Conservation (phyloP, 2,113 vertebrate species). For the Ardeotis arabs region DNA sequence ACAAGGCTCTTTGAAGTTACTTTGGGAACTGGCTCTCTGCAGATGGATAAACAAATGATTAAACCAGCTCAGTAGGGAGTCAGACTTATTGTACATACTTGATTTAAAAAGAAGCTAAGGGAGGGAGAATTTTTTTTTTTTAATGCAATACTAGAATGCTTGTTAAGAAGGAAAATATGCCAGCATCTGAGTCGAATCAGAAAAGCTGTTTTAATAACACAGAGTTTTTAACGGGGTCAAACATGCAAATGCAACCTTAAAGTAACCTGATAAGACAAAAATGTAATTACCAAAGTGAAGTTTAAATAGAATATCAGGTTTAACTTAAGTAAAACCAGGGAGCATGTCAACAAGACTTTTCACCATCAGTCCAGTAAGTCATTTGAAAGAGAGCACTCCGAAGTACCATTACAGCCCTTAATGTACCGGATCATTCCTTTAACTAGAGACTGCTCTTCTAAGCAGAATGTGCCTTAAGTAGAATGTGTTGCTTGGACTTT, state of each 20-base stretch:
- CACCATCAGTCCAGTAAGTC: not conserved
- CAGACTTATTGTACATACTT: conserved; percentile 18
- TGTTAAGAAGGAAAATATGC: not conserved
- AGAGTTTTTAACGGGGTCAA: not conserved
- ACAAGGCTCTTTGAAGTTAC: conserved; percentile 37
- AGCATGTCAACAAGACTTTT: not conserved
- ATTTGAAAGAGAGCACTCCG: not conserved
- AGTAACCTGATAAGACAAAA: not conserved
- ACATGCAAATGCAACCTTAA: not conserved
- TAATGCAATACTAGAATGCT: not conserved
- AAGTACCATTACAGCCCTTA: not conserved
- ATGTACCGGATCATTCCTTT: not conserved
- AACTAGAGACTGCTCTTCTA: not conserved
- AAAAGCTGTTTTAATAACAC: not conserved
- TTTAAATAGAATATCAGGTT: not conserved
- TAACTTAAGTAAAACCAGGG: not conserved
- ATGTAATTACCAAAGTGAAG: not conserved
- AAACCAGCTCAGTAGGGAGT: conserved; percentile 28
- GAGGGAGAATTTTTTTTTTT: not conserved
- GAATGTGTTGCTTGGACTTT: not conserved
- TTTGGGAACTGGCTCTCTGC: conserved; percentile 13
- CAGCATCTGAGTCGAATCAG: not conserved
- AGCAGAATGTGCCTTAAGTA: not conserved
- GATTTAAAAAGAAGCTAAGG: conserved; percentile 11
- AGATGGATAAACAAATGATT: conserved; percentile 51